Base-by-base conservation (phyloP, 2,113 vertebrate species). In the Holacanthus passer region DNA sequence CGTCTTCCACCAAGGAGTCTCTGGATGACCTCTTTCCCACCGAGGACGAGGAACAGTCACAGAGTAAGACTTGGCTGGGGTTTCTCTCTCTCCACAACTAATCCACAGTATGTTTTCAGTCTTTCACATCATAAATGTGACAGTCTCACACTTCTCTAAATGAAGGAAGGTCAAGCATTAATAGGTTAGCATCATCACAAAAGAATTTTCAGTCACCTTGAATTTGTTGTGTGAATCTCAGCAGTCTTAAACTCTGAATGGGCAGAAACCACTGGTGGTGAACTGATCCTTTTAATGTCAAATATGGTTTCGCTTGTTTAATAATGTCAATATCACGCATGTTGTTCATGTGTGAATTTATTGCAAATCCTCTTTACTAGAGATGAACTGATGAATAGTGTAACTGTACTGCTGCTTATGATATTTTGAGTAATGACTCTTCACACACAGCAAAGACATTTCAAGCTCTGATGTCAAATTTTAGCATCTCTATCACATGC, bases 11-110 rank as follows among this genome's bases (percentile, higher is more conserved):
- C 24, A 94, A 94, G 55, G 95, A 95, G 76, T 95, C 95, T 75
- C 91, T 97, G 47, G 95, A 95, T 27, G 94, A 96, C 67, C 94
- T 97, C 8, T 97, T 97, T 75, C 95, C 96, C 39, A 79, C 93
- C 0, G 96, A 96, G n/a, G 96, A 96, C 2, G 96, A 96, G 35
- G 95, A 95, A 14, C 95, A 93, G 75, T 89, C 91, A 59, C 95
- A 94, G 82, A 95, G 96, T 96, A 83, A 80, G 87, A 8, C 45
- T 62, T 5, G 24, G 5, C 39, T n/a, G n/a, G n/a, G n/a, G n/a
- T n/a, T n/a, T n/a, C n/a, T n/a, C n/a, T 52, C 10, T 53, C 6
- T 55, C 10, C 19, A 47, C 2, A 31, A 29, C 8, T 27, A 41
- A 65, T n/a, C 1, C 29, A 27, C 22, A 4, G 41, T 1, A 3